Evolutionary conservation across 2,888 invertebrate species (phyloP).

Genomic region (Eupithecia tripunctaria): DNA sequence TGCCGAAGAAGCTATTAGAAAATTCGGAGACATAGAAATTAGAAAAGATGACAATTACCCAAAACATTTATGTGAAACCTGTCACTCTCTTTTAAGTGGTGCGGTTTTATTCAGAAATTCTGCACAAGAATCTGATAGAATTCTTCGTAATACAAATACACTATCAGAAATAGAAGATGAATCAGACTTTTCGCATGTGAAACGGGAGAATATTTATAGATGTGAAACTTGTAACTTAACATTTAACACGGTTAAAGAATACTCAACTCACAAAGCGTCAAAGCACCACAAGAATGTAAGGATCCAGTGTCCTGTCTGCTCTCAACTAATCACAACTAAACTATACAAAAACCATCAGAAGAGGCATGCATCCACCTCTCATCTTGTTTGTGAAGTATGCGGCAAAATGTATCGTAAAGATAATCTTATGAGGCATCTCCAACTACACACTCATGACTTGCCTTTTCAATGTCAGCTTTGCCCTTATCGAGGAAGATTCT

Average conservation of each 20-base stretch:
- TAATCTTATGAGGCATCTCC: constrained; percentile 62
- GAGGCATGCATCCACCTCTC: constrained; percentile 55
- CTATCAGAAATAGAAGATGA: constrained; percentile 23
- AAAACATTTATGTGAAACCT: constrained; percentile 60
- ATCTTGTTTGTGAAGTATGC: constrained; percentile 66
- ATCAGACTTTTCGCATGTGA: constrained; percentile 1
- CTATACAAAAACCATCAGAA: constrained; percentile 56
- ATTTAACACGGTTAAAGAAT: constrained; percentile 32
- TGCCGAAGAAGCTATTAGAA: constrained; percentile 58
- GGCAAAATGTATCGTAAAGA: constrained; percentile 67
- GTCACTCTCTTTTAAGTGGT: constrained; percentile 54
- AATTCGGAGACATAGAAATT: constrained; percentile 58
- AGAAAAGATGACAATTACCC: constrained; percentile 57
- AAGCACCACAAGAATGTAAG: constrained; percentile 42
- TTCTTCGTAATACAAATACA: constrained; percentile 43
- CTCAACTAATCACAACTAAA: constrained; percentile 51
- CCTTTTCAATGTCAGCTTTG: constrained; percentile 65
- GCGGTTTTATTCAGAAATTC: constrained; percentile 61
- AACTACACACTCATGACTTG: constrained; percentile 59
- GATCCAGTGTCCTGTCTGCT: constrained; percentile 51
- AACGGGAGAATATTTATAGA: constrained; percentile 12
- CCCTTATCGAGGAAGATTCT: constrained; percentile 64
- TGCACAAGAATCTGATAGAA: constrained; percentile 57
- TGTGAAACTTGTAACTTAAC: constrained; percentile 39
- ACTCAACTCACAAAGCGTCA: constrained; percentile 29